Evolutionary conservation across 2,113 vertebrate genomes (phyloP).

Genomic region (Capreolus pygargus): DNA sequence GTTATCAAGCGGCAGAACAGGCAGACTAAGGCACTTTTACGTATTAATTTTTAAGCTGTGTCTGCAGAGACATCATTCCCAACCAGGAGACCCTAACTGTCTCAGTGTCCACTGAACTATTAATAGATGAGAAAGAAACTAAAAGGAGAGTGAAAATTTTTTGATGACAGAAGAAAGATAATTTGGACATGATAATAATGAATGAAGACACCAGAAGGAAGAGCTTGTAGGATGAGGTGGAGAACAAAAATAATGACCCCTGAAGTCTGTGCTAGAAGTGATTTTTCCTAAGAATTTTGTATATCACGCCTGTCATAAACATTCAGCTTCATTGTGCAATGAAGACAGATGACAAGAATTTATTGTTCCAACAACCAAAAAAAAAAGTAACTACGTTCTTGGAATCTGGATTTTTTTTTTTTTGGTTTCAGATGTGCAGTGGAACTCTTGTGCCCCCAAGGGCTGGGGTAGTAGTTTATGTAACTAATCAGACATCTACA

Average conservation of each 20-base stretch:
- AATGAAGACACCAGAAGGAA: slow-evolving; percentile 29
- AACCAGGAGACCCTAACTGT: not conserved
- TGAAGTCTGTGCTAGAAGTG: slow-evolving; percentile 20
- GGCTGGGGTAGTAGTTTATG: slow-evolving; percentile 55
- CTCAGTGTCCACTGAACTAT: not conserved
- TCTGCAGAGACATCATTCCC: not conserved
- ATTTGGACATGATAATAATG: slow-evolving; percentile 21
- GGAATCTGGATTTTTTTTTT: slow-evolving; percentile 43
- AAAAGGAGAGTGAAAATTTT: not conserved
- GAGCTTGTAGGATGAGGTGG: slow-evolving; percentile 19
- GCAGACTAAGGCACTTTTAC: not conserved
- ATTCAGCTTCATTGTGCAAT: slow-evolving; percentile 68
- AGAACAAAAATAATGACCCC: slow-evolving; percentile 45
- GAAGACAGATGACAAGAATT: slow-evolving; percentile 70
- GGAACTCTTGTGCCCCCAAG: slow-evolving; percentile 51
- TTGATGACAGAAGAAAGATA: not conserved
- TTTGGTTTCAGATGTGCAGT: slow-evolving; percentile 32
- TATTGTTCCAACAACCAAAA: slow-evolving; percentile 54
- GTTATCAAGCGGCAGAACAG: not conserved
- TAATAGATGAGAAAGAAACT: not conserved
- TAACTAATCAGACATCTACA: slow-evolving; percentile 59
- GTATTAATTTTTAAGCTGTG: not conserved
- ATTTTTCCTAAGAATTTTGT: slow-evolving; percentile 57
- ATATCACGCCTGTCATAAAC: slow-evolving; percentile 64
- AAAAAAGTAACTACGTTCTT: slow-evolving; percentile 24